phyloP scores from a whole-genome alignment of 2,113 vertebrate genomes.

The Pyxicephalus adspersus region DNA sequence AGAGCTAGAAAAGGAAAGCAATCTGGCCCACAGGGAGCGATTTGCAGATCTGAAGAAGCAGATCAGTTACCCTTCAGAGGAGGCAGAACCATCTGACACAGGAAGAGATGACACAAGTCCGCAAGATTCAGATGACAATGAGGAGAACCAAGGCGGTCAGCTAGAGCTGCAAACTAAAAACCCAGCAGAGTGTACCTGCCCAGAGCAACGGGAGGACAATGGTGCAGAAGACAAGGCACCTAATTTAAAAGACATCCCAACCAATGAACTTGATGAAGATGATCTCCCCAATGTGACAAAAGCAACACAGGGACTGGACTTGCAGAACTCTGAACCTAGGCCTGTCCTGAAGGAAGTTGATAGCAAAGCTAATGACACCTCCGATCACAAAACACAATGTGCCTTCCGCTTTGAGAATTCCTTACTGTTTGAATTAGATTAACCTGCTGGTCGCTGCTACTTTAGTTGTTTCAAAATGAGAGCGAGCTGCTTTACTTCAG shows the following conservation, averaged over 20 bases:
- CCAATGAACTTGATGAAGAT: conserved; percentile 54
- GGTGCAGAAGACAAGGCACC: not conserved
- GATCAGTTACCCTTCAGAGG: not conserved
- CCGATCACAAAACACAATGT: conserved; percentile 77
- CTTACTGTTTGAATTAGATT: conserved; percentile 87
- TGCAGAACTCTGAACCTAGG: not conserved
- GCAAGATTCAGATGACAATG: conserved; percentile 21
- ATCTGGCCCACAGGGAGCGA: not conserved
- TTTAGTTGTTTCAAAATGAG: too few relatives aligned
- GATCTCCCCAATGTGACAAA: conserved; percentile 1
- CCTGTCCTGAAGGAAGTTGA: conserved; percentile 74
- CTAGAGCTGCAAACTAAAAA: not conserved
- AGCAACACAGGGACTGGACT: not conserved
- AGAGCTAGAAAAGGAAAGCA: not conserved
- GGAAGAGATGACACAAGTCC: not conserved
- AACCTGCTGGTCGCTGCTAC: conserved; percentile 34
- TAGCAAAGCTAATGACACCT: conserved; percentile 70
- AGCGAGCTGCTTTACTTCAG: too few relatives aligned
- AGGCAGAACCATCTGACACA: not conserved
- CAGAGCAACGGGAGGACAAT: not conserved
- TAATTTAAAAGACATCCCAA: conserved; percentile 11
- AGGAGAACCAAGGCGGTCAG: not conserved
- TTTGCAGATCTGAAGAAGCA: not conserved
- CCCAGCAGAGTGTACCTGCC: conserved; percentile 49
- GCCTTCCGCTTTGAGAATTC: conserved; percentile 79